These are phyloP conservation scores for Diachasmimorpha longicaudata DNA, from an alignment of 1,140 invertebrate species.

Conservation along the genomic window DNA sequence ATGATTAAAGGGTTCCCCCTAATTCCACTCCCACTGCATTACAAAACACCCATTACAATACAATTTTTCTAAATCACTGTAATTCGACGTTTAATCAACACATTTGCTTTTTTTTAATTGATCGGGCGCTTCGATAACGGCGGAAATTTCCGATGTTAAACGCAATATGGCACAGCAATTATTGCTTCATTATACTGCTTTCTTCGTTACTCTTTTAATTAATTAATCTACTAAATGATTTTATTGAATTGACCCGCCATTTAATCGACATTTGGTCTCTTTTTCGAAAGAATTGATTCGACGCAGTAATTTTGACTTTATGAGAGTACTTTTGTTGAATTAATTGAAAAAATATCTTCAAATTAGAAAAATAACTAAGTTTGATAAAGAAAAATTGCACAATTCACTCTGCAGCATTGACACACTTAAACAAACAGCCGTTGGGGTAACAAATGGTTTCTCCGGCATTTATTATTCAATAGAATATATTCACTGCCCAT, in stretches of 20 bases:
- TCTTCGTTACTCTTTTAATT: too few species aligned
- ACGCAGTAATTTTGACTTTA: too few species aligned
- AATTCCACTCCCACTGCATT: neutral
- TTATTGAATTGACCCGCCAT: too few species aligned
- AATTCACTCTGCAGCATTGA: neutral
- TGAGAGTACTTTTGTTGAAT: too few species aligned
- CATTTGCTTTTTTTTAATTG: too few species aligned
- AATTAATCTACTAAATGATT: too few species aligned
- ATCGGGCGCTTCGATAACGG: too few species aligned
- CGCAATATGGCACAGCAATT: too few species aligned
- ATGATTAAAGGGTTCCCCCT: neutral
- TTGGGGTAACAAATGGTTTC: neutral
- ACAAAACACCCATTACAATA: neutral
- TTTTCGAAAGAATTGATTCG: too few species aligned
- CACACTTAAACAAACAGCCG: neutral
- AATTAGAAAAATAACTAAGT: neutral
- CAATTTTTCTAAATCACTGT: neutral
- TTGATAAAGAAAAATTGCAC: neutral
- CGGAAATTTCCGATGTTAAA: too few species aligned
- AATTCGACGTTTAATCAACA: neutral
- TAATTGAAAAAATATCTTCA: neutral
- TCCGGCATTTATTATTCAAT: neutral
- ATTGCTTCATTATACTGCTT: too few species aligned
- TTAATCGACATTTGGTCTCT: too few species aligned
- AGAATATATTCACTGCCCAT: conserved; percentile 4